Evolutionary conservation across 2,113 vertebrate genomes (phyloP).

Genomic region (Zapornia atra): DNA sequence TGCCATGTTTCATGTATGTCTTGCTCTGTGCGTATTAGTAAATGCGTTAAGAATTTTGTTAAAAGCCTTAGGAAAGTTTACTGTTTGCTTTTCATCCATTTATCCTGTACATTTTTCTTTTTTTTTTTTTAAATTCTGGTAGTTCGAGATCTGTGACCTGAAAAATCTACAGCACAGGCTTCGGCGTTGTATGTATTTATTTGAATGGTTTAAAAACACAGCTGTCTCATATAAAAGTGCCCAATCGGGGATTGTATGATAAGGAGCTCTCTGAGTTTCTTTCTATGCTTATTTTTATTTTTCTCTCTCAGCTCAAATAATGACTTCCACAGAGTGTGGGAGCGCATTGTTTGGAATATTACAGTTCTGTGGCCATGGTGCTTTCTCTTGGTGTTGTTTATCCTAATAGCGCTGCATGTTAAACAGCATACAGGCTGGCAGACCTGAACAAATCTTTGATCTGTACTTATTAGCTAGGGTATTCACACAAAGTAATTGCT

Average conservation of each 20-base stretch:
- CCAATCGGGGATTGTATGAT: neutral
- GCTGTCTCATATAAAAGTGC: neutral
- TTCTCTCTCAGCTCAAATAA: neutral
- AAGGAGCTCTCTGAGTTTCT: neutral
- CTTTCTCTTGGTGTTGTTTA: constrained; percentile 72
- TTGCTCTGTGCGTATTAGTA: neutral
- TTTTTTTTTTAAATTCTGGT: neutral
- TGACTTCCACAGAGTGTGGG: constrained; percentile 11
- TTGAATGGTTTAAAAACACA: neutral
- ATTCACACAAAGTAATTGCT: constrained; percentile 79
- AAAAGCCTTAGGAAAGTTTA: neutral
- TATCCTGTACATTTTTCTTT: neutral
- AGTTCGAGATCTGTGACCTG: neutral
- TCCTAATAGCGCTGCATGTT: constrained; percentile 73
- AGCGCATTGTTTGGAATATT: constrained; percentile 33
- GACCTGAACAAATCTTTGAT: constrained; percentile 80
- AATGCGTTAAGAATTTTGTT: neutral
- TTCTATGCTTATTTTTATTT: neutral
- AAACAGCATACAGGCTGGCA: constrained; percentile 73
- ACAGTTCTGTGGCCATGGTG: constrained; percentile 42
- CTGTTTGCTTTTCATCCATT: neutral
- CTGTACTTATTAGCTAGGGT: constrained; percentile 80
- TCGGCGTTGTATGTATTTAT: neutral
- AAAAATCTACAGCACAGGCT: neutral
- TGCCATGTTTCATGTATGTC: neutral